Percentiles rank a stretch among this genome's conserved stretches.
phyloP scores from a whole-genome alignment of 2,113 vertebrate genomes.

The Lipotes vexillifer region DNA sequence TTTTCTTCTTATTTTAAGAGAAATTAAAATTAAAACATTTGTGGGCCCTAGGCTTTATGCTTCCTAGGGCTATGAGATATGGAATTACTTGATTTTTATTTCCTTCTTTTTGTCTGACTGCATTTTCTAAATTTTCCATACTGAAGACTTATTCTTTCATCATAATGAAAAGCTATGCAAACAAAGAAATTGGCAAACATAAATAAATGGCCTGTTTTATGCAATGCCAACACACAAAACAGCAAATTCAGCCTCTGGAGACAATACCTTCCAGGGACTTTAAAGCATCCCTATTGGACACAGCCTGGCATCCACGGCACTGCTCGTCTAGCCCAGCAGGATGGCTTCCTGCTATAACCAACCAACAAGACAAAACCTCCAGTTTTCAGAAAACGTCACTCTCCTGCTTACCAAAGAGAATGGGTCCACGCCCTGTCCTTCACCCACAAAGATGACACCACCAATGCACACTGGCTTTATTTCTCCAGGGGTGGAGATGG shows the following conservation, averaged over 20 bases:
- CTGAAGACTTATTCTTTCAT: not conserved
- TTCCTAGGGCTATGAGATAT: not conserved
- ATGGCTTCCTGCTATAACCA: no score
- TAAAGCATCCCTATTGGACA: not conserved
- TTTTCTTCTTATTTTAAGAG: not conserved
- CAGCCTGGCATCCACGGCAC: rapidly evolving
- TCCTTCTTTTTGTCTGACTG: not conserved
- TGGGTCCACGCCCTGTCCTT: not conserved
- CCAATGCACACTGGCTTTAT: not conserved
- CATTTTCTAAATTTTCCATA: not conserved
- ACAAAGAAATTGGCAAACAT: not conserved
- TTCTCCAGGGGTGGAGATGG: not conserved
- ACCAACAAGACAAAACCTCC: not conserved
- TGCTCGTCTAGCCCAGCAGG: not conserved
- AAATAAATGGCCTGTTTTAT: not conserved
- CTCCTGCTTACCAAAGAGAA: not conserved
- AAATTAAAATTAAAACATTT: not conserved
- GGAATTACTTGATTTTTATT: not conserved
- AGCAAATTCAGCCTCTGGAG: not conserved
- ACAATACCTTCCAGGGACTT: not conserved
- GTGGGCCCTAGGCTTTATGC: not conserved
- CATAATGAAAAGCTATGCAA: not conserved
- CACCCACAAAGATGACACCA: not conserved
- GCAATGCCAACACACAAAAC: not conserved
- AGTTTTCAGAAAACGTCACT: not conserved